These are phyloP conservation scores for Mactra quadrangularis DNA, from an alignment of 1,140 invertebrate species.

Conservation along the genomic window DNA sequence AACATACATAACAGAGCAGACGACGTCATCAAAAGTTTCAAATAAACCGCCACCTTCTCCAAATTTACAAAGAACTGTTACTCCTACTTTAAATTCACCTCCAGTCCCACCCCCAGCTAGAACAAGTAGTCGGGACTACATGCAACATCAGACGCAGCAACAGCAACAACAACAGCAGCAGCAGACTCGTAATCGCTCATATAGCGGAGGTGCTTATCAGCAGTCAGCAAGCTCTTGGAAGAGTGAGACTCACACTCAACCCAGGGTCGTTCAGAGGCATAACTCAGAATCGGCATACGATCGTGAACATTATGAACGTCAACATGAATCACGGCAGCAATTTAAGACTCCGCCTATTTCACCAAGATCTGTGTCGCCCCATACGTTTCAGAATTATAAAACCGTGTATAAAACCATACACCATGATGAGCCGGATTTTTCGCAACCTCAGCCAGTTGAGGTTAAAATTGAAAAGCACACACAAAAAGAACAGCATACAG, in stretches of 20 bases:
- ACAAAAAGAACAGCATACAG: conserved; percentile 65
- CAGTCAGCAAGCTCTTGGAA: conserved; percentile 42
- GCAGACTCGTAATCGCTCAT: conserved; percentile 49
- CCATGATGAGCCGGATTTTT: conserved; percentile 63
- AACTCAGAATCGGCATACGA: conserved; percentile 84
- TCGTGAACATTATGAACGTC: conserved; percentile 72
- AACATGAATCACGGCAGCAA: conserved; percentile 46
- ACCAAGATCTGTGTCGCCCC: conserved; percentile 63
- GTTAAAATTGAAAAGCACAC: conserved; percentile 47
- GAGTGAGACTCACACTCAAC: conserved; percentile 53
- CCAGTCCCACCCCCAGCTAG: conserved; percentile 84
- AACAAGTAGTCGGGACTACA: conserved; percentile 81
- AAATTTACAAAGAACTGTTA: conserved; percentile 80
- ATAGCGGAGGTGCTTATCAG: conserved; percentile 57
- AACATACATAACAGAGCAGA: conserved; percentile 58
- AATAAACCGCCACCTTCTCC: conserved; percentile 78
- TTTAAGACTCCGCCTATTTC: conserved; percentile 66
- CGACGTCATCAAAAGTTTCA: conserved; percentile 65
- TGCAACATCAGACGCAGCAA: conserved; percentile 72
- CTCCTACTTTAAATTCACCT: conserved; percentile 84
- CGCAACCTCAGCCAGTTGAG: conserved; percentile 55
- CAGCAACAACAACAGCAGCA: conserved; percentile 66
- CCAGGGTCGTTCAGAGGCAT: conserved; percentile 78
- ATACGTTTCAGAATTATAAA: conserved; percentile 60
- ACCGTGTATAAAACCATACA: conserved; percentile 72